Evolutionary conservation across 2,888 invertebrate species (phyloP).

Genomic region (Unio pictorum): DNA sequence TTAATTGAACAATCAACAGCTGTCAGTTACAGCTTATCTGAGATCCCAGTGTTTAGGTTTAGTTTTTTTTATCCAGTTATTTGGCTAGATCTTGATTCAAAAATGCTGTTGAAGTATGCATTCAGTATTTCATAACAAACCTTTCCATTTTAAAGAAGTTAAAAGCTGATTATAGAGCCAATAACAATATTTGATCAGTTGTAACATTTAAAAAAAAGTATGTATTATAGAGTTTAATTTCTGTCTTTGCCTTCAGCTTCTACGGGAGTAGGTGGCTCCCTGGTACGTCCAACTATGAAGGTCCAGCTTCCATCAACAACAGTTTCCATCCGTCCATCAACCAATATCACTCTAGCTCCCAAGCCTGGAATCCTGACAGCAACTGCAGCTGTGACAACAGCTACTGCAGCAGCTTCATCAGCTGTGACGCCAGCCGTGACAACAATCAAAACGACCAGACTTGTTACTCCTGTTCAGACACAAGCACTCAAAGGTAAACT

Average conservation of each 20-base stretch:
- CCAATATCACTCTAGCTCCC: slow-evolving; percentile 55
- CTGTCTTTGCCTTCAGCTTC: background rate
- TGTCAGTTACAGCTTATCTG: too few species aligned
- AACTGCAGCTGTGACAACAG: slow-evolving; percentile 23
- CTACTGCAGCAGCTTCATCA: slow-evolving; percentile 22
- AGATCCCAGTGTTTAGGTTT: too few species aligned
- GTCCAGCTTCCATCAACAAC: slow-evolving; percentile 60
- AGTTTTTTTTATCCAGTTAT: too few species aligned
- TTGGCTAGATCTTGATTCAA: too few species aligned
- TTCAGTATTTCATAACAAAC: too few species aligned
- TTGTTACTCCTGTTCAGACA: slow-evolving; percentile 31
- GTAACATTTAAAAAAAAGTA: too few species aligned
- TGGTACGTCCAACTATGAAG: slow-evolving; percentile 52
- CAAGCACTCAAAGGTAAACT: slow-evolving; percentile 16
- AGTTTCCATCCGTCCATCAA: slow-evolving; percentile 50
- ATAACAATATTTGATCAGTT: too few species aligned
- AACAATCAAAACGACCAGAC: slow-evolving; percentile 13
- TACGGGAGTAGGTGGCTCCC: background rate
- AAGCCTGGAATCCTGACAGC: slow-evolving; percentile 47
- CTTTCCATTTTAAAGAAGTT: too few species aligned
- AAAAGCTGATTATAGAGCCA: too few species aligned
- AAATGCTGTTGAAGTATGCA: too few species aligned
- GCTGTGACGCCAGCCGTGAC: slow-evolving; percentile 27
- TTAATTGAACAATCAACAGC: too few species aligned
- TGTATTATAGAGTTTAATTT: too few species aligned